Evolutionary conservation across 2,113 vertebrate genomes (phyloP), one percentile per base, ranked within the genome.

Genomic region (Esox niger): DNA sequence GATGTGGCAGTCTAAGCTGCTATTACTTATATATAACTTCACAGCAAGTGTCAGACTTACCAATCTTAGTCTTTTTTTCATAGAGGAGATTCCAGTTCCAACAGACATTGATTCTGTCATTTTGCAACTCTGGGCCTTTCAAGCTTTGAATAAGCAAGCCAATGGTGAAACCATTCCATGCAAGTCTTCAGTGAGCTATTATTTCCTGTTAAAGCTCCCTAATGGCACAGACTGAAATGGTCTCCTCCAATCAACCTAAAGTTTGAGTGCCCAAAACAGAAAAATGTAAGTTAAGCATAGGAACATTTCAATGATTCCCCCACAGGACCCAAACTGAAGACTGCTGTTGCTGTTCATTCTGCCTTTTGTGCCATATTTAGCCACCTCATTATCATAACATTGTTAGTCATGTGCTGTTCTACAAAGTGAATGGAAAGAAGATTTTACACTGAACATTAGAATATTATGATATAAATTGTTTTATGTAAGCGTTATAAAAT

Each of bases 161-260:
- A 71, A 68, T 69, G 69, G 57, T 62, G 57, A 78, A 71, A 70
- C 33, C 65, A 80, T 89, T 80, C 69, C 81, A 79, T 77, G n/a
- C 10, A 55, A 52, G 62, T 81, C 75, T 76, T 75, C 56, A 60
- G 73, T 72, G 63, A 61, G 79, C 9, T 25, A 73, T 70, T 58
- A 77, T 86, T 88, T 89, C 85, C 79, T 87, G 78, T 70, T 66
- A 80, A 76, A 70, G 43, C 43, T 62, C 64, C 67, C 32, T 31
- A 57, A 81, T 64, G 73, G 70, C 47, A 80, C 62, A 31, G 64
- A 75, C 73, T 56, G 54, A 64, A 68, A 86, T 70, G 82, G 68
- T 68, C 61, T 76, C 67, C 71, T 57, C 62, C 66, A 82, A 86
- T 89, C 80, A 84, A 81, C 88, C 83, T 87, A 35, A 49, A 59